These are phyloP conservation scores for Tiaroga cobitis DNA, from an alignment of 2,797 vertebrate species.

Conservation along the genomic window DNA sequence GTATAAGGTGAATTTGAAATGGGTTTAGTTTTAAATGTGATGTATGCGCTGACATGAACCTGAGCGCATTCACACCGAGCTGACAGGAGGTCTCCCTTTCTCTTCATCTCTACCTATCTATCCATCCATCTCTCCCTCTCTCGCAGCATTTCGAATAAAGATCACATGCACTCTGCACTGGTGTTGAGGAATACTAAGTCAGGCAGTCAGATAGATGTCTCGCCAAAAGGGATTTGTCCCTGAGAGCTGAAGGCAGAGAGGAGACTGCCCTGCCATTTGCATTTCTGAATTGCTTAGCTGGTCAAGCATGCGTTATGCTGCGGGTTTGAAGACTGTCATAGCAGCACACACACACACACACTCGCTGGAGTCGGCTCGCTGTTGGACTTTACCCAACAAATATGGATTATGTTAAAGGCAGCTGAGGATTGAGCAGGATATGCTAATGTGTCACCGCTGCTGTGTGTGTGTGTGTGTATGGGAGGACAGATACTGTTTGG, in stretches of 20 bases:
- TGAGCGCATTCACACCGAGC: background rate
- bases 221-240: slow-evolving; percentile 96
- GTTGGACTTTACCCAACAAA: slow-evolving; percentile 98
- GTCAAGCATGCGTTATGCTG: slow-evolving; percentile 91
- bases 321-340: slow-evolving; percentile 90
- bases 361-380: slow-evolving; percentile 85
- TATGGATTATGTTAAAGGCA: slow-evolving; percentile 99
- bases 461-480: slow-evolving; percentile 34
- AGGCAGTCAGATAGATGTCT: slow-evolving; percentile 84
- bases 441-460: slow-evolving; percentile 99
- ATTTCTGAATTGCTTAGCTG: slow-evolving; percentile 98
- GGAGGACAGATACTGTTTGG: slow-evolving; percentile 93
- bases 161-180: slow-evolving; percentile 71
- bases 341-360: slow-evolving; percentile 82
- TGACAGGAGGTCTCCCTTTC: slow-evolving; percentile 19
- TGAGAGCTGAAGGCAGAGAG: slow-evolving; percentile 78
- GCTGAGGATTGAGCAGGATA: slow-evolving; percentile 96
- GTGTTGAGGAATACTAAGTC: slow-evolving; percentile 81
- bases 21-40: slow-evolving; percentile 33
- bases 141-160: slow-evolving; percentile 81
- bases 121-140: slow-evolving; percentile 58
- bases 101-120: slow-evolving; percentile 30
- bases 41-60: slow-evolving; percentile 22
- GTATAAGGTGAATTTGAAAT: slow-evolving; percentile 70
- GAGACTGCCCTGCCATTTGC: slow-evolving; percentile 86